A percentile compares a stretch with the other conserved stretches of the same genome.
These are phyloP conservation scores for Acanthosepion lycidas DNA, from an alignment of 2,888 invertebrate species.

Conservation along the genomic window DNA sequence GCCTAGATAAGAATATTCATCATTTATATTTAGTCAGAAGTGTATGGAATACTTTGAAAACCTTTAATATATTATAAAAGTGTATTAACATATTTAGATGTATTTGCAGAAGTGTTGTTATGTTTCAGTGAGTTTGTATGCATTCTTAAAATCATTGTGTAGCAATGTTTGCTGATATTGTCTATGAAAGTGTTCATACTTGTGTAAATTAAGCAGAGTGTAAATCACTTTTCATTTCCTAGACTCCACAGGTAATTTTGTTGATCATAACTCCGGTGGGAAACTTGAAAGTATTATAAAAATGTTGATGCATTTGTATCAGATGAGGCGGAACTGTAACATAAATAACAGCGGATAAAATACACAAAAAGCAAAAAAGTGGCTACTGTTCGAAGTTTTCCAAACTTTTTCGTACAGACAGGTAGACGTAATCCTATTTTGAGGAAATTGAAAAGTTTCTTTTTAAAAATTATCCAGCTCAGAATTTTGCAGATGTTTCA, in stretches of 20 bases:
- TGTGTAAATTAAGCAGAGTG: background rate
- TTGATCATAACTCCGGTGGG: background rate
- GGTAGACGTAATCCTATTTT: background rate
- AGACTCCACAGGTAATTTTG: background rate
- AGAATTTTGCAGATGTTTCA: background rate
- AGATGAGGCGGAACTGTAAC: background rate
- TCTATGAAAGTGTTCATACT: background rate
- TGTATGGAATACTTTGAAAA: background rate
- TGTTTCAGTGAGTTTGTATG: background rate
- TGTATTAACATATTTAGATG: background rate
- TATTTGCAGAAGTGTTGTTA: background rate
- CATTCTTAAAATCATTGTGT: background rate
- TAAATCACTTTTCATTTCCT: background rate
- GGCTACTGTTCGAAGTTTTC: background rate
- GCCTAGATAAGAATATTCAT: background rate
- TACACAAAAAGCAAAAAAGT: background rate
- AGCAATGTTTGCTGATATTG: background rate
- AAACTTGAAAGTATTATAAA: background rate
- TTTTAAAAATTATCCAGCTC: background rate
- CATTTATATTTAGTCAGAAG: background rate
- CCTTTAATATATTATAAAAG: background rate
- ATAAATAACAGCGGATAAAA: background rate
- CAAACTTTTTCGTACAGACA: background rate
- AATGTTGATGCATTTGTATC: background rate
- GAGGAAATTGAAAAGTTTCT: background rate